A percentile compares a stretch with the other conserved stretches of the same genome.
phyloP scores from a whole-genome alignment of 2,797 vertebrate species.

The Xiphorhynchus erythropygius region DNA sequence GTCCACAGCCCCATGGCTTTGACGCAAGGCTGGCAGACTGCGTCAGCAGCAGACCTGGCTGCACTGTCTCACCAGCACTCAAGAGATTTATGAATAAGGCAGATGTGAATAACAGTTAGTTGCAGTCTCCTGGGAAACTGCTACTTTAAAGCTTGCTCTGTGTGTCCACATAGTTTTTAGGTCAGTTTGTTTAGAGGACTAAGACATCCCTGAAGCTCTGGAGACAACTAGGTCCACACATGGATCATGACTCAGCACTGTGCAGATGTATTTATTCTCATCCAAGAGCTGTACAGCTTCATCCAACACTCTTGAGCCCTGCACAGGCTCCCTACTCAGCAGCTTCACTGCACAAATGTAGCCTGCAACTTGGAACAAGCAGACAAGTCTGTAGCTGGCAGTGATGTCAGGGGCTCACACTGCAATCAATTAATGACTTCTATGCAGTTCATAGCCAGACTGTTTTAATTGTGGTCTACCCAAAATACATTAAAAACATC shows the following conservation, averaged over 20 bases:
- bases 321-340: neutral
- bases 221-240: rapidly evolving
- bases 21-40: neutral
- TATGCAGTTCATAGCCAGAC: neutral
- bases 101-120: neutral
- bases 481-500: neutral
- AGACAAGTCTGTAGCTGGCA: neutral
- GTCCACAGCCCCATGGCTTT: rapidly evolving
- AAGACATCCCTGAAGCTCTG: neutral
- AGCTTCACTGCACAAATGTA: neutral
- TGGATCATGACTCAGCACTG: rapidly evolving
- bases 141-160: neutral
- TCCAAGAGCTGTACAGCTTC: neutral
- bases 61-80: rapidly evolving
- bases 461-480: rapidly evolving
- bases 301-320: neutral
- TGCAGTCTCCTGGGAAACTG: neutral
- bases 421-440: rapidly evolving
- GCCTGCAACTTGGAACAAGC: neutral
- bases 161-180: neutral
- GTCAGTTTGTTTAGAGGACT: neutral
- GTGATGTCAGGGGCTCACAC: neutral
- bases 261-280: neutral
- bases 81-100: neutral
- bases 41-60: neutral